Conservation (phyloP, 2,888 invertebrate species). For the Incurvaria masculella region DNA sequence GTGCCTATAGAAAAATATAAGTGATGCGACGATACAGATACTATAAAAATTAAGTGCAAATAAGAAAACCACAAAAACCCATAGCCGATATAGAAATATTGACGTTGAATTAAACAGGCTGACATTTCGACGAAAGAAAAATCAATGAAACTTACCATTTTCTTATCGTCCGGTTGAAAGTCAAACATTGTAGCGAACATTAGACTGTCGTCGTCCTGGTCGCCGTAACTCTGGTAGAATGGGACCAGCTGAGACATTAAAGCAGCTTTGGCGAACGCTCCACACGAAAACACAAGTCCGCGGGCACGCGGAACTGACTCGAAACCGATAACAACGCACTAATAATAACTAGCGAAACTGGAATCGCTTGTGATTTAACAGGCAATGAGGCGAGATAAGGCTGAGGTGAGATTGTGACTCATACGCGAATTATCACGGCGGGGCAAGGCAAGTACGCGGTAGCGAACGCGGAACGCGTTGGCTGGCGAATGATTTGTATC, state of each 20-base stretch:
- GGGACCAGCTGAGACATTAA: conserved; percentile 66
- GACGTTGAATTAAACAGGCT: too few species aligned
- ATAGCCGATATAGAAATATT: too few species aligned
- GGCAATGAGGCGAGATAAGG: too few species aligned
- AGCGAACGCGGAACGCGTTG: conserved; percentile 30
- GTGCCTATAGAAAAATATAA: too few species aligned
- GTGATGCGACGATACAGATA: too few species aligned
- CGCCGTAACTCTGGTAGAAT: conserved; percentile 44
- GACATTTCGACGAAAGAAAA: background rate
- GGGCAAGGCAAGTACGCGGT: background rate
- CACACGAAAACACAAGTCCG: conserved; percentile 25
- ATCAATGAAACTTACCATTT: conserved; percentile 33
- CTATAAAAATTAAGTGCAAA: too few species aligned
- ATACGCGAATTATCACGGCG: conserved; percentile 18
- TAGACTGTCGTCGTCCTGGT: conserved; percentile 49
- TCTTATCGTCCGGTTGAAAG: conserved; percentile 47
- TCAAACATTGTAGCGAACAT: conserved; percentile 57
- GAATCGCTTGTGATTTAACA: background rate
- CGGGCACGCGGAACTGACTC: conserved; percentile 20
- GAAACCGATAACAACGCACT: conserved; percentile 22
- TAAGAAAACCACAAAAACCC: too few species aligned
- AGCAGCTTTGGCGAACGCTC: conserved; percentile 34
- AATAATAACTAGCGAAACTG: background rate
- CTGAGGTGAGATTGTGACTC: conserved; percentile 39
- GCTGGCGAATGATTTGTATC: conserved; percentile 29